Evolutionary conservation across 2,113 vertebrate species (phyloP), one percentile per base, ranked within the genome.

Genomic region (Etheostoma cragini): DNA sequence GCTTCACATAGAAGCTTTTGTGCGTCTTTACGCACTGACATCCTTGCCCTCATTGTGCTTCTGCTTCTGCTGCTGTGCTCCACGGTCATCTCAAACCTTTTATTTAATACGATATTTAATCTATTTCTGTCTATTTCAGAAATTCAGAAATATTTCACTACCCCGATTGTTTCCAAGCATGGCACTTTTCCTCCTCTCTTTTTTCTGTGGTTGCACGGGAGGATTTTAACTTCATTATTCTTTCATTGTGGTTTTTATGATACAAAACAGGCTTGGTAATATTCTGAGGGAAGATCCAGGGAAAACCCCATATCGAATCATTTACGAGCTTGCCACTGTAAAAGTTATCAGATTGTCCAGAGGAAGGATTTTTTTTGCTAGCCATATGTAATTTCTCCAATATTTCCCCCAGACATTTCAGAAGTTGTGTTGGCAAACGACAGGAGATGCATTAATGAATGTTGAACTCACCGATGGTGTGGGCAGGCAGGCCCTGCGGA

Each of bases 401-500:
- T 4, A 1, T 53, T 33, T 21, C 2, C 26, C 26, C 5, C 2
- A 0, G 14, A 22, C 3, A 5, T 14, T 0, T 35, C 3, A 1
- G n/a, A 73, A 52, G 24, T 58, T 22, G n/a, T 6, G n/a, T 1
- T 26, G 14, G 6, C 2, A 16, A 15, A 14, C 16, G 56, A 2
- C n/a, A 26, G n/a, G 21, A 58, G 42, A 49, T 58, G 35, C 45
- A 64, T 17, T 3, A 24, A 13, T 57, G 58, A 15, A 16, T 45
- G 35, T 1, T 21, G 61, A 77, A 93, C 96, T 97, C 87, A 98
- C 97, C 96, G 96, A 96, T 21, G 96, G 96, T 3, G 94, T 96
- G 72, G 96, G 97, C 87, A 98, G 89, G 15, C 97, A 97, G 78
- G 97, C 97, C 89, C 97, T 92, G 58, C 97, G 95, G 91, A 97